phyloP scores from a whole-genome alignment of 35 echinoderm and acorn worm genomes.

The Eucidaris tribuloides region DNA sequence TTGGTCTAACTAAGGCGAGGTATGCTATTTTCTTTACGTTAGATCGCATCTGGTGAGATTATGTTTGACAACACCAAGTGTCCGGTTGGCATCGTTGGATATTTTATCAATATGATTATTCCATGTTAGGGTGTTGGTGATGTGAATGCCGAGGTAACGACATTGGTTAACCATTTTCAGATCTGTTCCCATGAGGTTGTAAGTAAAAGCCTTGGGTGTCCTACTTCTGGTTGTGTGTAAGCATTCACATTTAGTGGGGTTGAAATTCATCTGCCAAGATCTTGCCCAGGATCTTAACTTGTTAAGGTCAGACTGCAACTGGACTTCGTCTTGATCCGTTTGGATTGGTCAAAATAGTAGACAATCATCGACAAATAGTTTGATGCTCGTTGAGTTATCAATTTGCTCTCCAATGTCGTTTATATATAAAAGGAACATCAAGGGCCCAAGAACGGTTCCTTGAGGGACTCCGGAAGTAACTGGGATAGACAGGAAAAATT shows the following conservation, averaged over 20 bases:
- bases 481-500: background rate
- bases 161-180: background rate
- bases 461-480: conserved; percentile 10
- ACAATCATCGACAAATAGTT: conserved; percentile 36
- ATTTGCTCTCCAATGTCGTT: conserved; percentile 20
- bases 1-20: no score
- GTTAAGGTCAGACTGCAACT: conserved; percentile 18
- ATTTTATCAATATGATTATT: background rate
- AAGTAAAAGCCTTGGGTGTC: background rate
- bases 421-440: background rate
- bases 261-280: conserved; percentile 25
- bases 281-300: background rate
- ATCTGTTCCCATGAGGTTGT: background rate
- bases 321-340: background rate
- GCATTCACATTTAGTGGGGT: conserved; percentile 7
- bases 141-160: conserved; percentile 1
- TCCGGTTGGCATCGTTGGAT: background rate
- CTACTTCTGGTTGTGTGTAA: conserved; percentile 15
- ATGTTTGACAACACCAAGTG: conserved; percentile 13
- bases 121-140: conserved; percentile 3
- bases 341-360: conserved; percentile 26
- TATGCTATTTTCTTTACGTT: no score
- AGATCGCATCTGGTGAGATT: no score
- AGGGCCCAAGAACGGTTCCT: background rate
- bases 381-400: background rate